Percentiles rank a stretch among this genome's conserved stretches.
Conservation (phyloP, 2,113 vertebrate genomes). For the Ceyx cyanopectus region DNA sequence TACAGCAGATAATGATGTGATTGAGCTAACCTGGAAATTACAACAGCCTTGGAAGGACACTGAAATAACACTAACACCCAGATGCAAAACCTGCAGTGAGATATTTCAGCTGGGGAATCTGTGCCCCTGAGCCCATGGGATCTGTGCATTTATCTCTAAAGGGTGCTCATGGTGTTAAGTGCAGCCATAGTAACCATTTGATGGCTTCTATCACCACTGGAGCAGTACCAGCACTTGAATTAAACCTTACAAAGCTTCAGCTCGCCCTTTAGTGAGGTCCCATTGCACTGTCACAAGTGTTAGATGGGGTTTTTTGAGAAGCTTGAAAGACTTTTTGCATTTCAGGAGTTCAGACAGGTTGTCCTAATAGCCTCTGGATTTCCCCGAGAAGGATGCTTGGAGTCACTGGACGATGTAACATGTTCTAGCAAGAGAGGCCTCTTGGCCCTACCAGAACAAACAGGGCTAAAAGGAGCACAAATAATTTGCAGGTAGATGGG, state of each 20-base stretch:
- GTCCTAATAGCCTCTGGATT: neutral
- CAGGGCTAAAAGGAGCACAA: neutral
- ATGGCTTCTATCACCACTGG: neutral
- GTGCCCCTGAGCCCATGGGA: neutral
- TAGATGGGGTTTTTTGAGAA: neutral
- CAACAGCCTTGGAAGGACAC: neutral
- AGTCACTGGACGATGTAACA: neutral
- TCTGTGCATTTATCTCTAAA: neutral
- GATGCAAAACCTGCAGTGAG: neutral
- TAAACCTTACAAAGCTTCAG: neutral
- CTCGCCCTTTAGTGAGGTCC: neutral
- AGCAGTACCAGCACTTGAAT: neutral
- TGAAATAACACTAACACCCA: neutral
- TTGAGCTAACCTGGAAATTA: neutral
- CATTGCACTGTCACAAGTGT: neutral
- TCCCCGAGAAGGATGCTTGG: neutral
- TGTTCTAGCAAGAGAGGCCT: neutral
- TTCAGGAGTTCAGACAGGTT: conserved; percentile 19
- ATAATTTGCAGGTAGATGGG: neutral
- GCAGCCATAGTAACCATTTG: neutral
- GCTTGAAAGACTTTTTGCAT: conserved; percentile 3
- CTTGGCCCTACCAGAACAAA: neutral
- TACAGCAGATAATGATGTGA: neutral
- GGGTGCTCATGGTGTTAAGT: neutral
- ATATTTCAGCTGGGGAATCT: neutral